Conservation (phyloP, 2,797 vertebrate species). For the Picus viridis region DNA sequence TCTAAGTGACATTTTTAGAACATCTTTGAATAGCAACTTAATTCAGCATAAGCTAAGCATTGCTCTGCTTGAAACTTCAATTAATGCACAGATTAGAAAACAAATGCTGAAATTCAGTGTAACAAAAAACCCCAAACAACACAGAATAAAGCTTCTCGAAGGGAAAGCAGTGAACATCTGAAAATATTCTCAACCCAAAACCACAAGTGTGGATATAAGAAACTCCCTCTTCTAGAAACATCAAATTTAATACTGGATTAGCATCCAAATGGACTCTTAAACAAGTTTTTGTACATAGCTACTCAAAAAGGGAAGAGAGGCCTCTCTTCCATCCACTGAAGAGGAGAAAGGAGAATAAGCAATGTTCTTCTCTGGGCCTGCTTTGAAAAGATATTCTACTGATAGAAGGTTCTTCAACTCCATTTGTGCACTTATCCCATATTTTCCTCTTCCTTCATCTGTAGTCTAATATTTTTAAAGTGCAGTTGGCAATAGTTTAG, state of each 20-base stretch:
- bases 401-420: not conserved
- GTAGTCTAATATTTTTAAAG: not conserved
- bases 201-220: not conserved
- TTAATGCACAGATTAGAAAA: slow-evolving; percentile 15
- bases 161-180: not conserved
- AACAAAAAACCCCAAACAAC: not conserved
- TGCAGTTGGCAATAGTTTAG: not conserved
- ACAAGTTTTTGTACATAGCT: not conserved
- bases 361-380: not conserved
- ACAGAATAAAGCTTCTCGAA: slow-evolving; percentile 22
- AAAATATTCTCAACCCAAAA: not conserved
- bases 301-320: not conserved
- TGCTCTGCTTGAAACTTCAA: slow-evolving; percentile 28
- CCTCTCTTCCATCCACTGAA: not conserved
- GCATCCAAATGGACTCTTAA: slow-evolving; percentile 2
- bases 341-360: not conserved
- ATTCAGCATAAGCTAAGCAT: not conserved
- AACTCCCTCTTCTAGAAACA: not conserved
- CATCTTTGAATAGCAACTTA: slow-evolving; percentile 5
- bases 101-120: slow-evolving; percentile 23
- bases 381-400: not conserved
- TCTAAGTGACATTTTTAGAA: slow-evolving; percentile 1
- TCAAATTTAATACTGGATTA: not conserved
- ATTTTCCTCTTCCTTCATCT: not conserved
- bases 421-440: not conserved